Evolutionary conservation across 2,113 vertebrate species (phyloP).

Genomic region (Catagonus wagneri): DNA sequence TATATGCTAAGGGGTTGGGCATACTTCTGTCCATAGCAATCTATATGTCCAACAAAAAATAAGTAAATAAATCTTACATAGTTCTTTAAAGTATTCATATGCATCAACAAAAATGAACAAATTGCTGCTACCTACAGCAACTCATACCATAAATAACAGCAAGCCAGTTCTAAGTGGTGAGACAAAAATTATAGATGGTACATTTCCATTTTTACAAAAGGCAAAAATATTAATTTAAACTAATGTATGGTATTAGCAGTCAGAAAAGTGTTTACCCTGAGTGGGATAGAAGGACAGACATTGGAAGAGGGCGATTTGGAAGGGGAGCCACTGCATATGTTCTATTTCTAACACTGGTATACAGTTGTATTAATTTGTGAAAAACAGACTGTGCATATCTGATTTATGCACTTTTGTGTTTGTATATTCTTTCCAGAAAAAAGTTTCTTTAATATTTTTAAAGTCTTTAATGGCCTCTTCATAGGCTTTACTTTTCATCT

Average conservation of each 20-base stretch:
- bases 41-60: neutral
- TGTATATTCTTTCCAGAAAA: neutral
- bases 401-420: neutral
- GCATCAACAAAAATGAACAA: neutral
- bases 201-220: neutral
- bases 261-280: neutral
- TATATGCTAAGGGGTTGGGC: fast-evolving
- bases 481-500: neutral
- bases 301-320: neutral
- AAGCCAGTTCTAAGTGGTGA: neutral
- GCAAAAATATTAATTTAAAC: neutral
- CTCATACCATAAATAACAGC: neutral
- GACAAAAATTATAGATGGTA: neutral
- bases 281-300: neutral
- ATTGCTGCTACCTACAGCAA: neutral
- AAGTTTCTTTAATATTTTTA: neutral
- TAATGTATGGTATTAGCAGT: neutral
- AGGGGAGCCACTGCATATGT: neutral
- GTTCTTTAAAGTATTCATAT: neutral
- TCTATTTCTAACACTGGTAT: neutral
- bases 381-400: neutral
- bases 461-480: neutral
- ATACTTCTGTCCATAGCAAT: neutral
- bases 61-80: neutral
- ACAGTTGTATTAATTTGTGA: neutral